Percentiles rank a stretch among this genome's conserved stretches.
Conservation (phyloP, 1,140 invertebrate genomes). For the Pogonomyrmex californicus region DNA sequence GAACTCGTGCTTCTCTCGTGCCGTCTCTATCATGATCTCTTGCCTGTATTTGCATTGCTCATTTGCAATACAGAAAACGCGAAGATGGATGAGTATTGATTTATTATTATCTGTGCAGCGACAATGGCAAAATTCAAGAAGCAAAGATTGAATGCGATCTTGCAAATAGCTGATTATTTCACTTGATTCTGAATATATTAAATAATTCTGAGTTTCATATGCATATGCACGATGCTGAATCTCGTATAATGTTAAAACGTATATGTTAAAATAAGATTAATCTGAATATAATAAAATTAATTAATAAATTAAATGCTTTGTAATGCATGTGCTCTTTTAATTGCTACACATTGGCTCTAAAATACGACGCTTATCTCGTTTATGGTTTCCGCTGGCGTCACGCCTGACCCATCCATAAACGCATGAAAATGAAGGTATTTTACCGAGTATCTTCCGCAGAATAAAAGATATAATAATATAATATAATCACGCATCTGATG, state of each 20-base stretch:
- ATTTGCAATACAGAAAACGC: not conserved
- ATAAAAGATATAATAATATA: slow-evolving; percentile 19
- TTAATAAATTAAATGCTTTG: not conserved
- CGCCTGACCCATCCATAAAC: not conserved
- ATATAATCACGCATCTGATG: not conserved
- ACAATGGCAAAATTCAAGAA: not conserved
- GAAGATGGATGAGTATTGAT: not conserved
- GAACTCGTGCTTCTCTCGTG: slow-evolving; percentile 54
- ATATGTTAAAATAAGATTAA: not conserved
- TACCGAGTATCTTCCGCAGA: not conserved
- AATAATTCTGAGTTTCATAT: not conserved
- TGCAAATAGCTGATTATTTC: not conserved
- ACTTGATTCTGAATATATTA: not conserved
- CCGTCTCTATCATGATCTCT: not conserved
- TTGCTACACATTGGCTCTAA: not conserved
- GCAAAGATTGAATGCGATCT: not conserved
- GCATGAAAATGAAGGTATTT: slow-evolving; percentile 12
- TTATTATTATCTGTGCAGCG: not conserved
- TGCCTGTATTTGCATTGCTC: not conserved
- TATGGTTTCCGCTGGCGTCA: not conserved
- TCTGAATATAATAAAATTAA: not conserved
- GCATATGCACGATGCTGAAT: not conserved
- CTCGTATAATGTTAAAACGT: not conserved
- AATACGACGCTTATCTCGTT: not conserved
- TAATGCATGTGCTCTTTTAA: not conserved